Evolutionary conservation across 2,113 vertebrate genomes (phyloP), one percentile per base, ranked within the genome.

Genomic region (Clinocottus analis): DNA sequence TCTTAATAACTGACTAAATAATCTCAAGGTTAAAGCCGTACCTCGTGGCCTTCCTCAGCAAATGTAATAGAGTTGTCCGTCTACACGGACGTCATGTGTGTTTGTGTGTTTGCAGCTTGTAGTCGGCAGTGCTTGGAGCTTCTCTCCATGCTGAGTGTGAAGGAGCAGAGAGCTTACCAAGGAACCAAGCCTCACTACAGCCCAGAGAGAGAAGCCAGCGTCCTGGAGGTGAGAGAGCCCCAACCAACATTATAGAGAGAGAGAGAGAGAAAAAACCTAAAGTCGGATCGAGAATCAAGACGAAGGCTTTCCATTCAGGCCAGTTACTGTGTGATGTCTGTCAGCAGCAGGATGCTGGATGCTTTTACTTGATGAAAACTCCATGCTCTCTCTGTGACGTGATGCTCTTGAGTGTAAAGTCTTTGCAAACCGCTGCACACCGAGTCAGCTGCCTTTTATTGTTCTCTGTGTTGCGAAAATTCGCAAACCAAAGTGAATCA

Each of bases 111-210:
- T 80, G 14, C 71, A 99, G 97, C 91, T 79, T 64, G 97, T 63
- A 96, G 91, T 72, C 96, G 93, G 60, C 96, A 95, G 84, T 95
- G 91, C 79, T 84, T 95, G 89, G 97, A 99, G 89, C 92, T 95
- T 19, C 89, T 97, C 9, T 94, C 96, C 35, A 92, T 97, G 95
- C 89, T 98, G 5, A 95, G 95, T 61, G 77, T 94, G 65, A 94
- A 93, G 55, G 94, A 98, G 67, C 96, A 95, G 93, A 95, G 93
- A 60, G 80, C 86, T 53, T 93, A 95, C 83, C 94, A 93, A 87
- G 94, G 91, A 61, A 95, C 88, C 19, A 79, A 89, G 74, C 91
- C 81, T 2, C 79, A 89, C 2, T 88, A 72, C 70, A 89, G 77
- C 59, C 85, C 71, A 43, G 83, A 92, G 27, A 90, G 90, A 63